Evolutionary conservation across 2,797 vertebrate genomes (phyloP), one percentile per base, ranked within the genome.

Genomic region (Pteronotus mesoamericanus): DNA sequence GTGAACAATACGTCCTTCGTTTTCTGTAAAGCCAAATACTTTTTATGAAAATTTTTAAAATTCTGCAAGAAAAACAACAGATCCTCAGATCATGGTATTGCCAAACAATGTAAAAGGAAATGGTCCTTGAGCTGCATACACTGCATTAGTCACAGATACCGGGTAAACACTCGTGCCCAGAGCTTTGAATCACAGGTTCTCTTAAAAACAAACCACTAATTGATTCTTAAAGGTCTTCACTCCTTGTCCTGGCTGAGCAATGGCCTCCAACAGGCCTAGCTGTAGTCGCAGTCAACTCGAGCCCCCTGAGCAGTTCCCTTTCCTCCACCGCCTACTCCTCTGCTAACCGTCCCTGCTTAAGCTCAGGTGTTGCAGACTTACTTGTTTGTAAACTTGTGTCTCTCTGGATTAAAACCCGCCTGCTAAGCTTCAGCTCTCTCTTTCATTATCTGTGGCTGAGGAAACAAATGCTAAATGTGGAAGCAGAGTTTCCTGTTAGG

Each of bases 21-120:
- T 93, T 89, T 57, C 48, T 93, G 64, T 48, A 88, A 86, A 68
- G 26, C 26, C 79, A 72, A 72, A 75, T 26, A 48, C 1, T 44
- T 93, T 51, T 78, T 37, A 64, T 2, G 44, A 91, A 80, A 55
- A 10, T 3, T 11, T 90, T 94, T 46, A 16, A 2, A 83, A 68
- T 90, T 69, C 66, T 90, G 14, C 21, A 59, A 83, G 69, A 66
- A 94, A 95, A 94, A 78, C 61, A 83, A 79, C 22, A 92, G 37
- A 26, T 55, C 48, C 15, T 72, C 9, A 82, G 24, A 84, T 86
- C 37, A 2, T 59, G 29, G 59, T 83, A 93, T 18, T 39, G 61
- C 26, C 39, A 5, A 66, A 2, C 6, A 84, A 53, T 7, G 19
- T 61, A 80, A 95, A 79, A 95, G 55, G 18, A 57, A 86, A 11